phyloP scores from a whole-genome alignment of 2,113 vertebrate genomes.

The Crypturellus undulatus region DNA sequence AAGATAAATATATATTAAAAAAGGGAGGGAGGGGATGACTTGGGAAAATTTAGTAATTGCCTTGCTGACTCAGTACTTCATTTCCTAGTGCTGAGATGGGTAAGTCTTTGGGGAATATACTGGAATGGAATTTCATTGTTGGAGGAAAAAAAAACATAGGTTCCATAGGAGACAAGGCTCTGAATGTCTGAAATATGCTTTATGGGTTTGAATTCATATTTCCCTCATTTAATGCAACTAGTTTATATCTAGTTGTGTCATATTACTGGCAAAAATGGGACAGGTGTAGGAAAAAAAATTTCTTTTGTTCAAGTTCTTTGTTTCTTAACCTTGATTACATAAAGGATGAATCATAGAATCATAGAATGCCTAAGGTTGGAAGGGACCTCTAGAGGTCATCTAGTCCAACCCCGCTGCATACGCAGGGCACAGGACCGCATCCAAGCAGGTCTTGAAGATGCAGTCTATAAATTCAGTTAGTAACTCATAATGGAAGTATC shows the following conservation, averaged over 20 bases:
- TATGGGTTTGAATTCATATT: neutral
- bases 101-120: neutral
- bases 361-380: no score
- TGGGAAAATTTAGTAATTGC: conserved; percentile 52
- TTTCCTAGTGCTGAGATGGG: conserved; percentile 51
- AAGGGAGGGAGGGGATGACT: neutral
- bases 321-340: neutral
- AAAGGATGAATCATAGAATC: neutral
- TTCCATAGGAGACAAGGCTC: neutral
- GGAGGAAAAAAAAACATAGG: neutral
- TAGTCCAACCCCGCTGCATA: no score
- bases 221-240: neutral
- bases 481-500: neutral
- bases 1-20: conserved; percentile 14
- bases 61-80: conserved; percentile 42
- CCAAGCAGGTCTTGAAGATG: no score
- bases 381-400: no score
- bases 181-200: neutral
- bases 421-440: no score
- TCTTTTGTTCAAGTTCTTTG: neutral
- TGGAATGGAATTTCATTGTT: conserved; percentile 14
- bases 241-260: neutral
- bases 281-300: neutral
- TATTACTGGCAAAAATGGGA: neutral
- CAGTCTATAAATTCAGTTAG: neutral